Percentiles rank a stretch among this genome's conserved stretches.
Conservation (phyloP, 2,888 invertebrate genomes). For the Druceiella hillmani region DNA sequence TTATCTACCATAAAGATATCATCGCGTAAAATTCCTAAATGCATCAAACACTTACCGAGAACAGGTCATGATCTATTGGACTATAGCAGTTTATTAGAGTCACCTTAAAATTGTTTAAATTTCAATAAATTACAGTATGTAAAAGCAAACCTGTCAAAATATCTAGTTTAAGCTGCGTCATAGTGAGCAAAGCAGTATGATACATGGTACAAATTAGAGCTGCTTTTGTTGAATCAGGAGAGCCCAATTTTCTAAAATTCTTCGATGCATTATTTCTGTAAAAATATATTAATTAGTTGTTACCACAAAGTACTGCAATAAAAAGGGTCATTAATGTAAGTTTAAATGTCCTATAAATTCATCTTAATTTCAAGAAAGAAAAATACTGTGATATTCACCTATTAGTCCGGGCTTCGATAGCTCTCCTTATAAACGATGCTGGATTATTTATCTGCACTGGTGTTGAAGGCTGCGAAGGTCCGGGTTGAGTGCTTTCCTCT, state of each 20-base stretch:
- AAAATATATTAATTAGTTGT: too few relatives aligned
- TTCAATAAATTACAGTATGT: too few relatives aligned
- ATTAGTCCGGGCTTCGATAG: slow-evolving; percentile 50
- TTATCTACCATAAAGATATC: too few relatives aligned
- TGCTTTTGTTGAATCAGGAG: slow-evolving; percentile 74
- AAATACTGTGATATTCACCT: slow-evolving; percentile 38
- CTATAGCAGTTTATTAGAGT: too few relatives aligned
- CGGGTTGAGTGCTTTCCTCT: slow-evolving; percentile 42
- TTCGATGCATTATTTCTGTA: slow-evolving; percentile 57
- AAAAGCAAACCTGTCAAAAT: slow-evolving; percentile 95
- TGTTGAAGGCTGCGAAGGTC: slow-evolving; percentile 50
- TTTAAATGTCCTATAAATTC: slow-evolving; percentile 4
- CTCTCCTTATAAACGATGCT: slow-evolving; percentile 43
- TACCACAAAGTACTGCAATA: too few relatives aligned
- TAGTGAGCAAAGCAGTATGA: slow-evolving; percentile 82
- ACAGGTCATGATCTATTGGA: too few relatives aligned
- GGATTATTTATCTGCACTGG: slow-evolving; percentile 42
- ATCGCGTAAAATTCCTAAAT: too few relatives aligned
- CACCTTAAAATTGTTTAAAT: too few relatives aligned
- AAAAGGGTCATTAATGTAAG: too few relatives aligned
- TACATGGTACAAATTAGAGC: slow-evolving; percentile 89
- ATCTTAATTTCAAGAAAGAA: neutral
- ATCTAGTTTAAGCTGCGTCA: slow-evolving; percentile 86
- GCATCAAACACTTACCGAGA: too few relatives aligned
- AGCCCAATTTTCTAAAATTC: slow-evolving; percentile 70